Percentiles rank a stretch among this genome's conserved stretches.
Conservation (phyloP, 2,888 invertebrate genomes). For the Amphipoea lucens region DNA sequence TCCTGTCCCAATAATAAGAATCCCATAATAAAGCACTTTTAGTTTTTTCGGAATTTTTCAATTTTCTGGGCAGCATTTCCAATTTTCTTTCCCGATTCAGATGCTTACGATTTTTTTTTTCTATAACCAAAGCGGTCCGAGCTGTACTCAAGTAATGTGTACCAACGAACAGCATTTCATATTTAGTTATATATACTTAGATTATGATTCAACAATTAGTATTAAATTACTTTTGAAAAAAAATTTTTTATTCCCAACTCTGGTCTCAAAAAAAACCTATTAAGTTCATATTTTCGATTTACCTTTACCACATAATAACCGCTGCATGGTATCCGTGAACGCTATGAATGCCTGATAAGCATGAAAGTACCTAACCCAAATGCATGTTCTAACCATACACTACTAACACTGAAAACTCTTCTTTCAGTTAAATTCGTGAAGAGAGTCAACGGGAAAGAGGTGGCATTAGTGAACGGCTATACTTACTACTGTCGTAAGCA, state of each 20-base stretch:
- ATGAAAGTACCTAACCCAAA: not conserved
- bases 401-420: conserved; percentile 9
- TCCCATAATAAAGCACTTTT: not conserved
- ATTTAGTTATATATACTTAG: not conserved
- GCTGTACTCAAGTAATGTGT: no score
- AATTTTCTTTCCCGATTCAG: no score
- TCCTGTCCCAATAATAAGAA: not conserved
- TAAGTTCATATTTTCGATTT: not conserved
- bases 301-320: not conserved
- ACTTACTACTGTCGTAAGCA: conserved; percentile 46
- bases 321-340: not conserved
- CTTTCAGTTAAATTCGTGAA: conserved; percentile 49
- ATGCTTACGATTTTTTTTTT: not conserved
- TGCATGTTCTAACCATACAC: not conserved
- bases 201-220: not conserved
- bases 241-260: not conserved
- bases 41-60: not conserved
- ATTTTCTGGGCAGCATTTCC: not conserved
- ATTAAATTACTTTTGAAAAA: not conserved
- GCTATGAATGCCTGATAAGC: conserved; percentile 6
- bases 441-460: conserved; percentile 51
- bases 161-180: not conserved
- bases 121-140: not conserved
- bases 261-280: not conserved
- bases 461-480: conserved; percentile 60